These are phyloP conservation scores for Platichthys flesus DNA, from an alignment of 2,113 vertebrate species.

Conservation along the genomic window DNA sequence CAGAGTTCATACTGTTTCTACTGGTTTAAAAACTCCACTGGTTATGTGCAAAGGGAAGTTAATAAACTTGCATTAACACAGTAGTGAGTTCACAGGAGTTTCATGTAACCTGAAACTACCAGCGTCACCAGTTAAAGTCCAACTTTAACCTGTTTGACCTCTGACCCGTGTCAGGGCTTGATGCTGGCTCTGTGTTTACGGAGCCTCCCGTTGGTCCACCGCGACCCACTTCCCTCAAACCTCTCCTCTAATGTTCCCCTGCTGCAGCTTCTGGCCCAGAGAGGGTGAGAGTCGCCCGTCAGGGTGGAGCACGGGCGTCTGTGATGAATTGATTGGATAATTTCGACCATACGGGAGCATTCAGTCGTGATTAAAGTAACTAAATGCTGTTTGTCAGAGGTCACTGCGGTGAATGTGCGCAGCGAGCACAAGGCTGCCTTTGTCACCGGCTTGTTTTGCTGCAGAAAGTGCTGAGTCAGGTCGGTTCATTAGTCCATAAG, in stretches of 20 bases:
- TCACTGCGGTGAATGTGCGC: conserved; percentile 21
- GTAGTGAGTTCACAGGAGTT: too few relatives aligned
- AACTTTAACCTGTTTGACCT: background rate
- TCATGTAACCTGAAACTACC: too few relatives aligned
- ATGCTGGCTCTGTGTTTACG: background rate
- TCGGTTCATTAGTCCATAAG: conserved; percentile 21
- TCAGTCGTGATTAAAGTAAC: conserved; percentile 74
- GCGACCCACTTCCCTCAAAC: conserved; percentile 22
- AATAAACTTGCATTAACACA: too few relatives aligned
- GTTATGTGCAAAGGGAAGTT: too few relatives aligned
- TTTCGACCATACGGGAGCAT: conserved; percentile 77
- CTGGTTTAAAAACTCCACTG: too few relatives aligned
- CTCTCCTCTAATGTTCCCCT: conserved; percentile 35
- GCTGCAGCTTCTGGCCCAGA: conserved; percentile 9
- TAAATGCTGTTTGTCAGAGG: conserved; percentile 62
- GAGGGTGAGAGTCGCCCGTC: background rate
- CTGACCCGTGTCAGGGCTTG: background rate
- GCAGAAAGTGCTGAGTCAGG: conserved; percentile 25
- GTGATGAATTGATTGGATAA: conserved; percentile 78
- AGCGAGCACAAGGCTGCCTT: conserved; percentile 58
- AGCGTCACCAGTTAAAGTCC: background rate
- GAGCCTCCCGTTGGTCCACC: conserved; percentile 32
- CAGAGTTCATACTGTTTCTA: too few relatives aligned
- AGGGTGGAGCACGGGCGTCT: conserved; percentile 17
- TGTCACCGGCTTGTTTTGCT: conserved; percentile 47